phyloP scores from a whole-genome alignment of 1,140 invertebrate genomes.

The Uloborus diversus region DNA sequence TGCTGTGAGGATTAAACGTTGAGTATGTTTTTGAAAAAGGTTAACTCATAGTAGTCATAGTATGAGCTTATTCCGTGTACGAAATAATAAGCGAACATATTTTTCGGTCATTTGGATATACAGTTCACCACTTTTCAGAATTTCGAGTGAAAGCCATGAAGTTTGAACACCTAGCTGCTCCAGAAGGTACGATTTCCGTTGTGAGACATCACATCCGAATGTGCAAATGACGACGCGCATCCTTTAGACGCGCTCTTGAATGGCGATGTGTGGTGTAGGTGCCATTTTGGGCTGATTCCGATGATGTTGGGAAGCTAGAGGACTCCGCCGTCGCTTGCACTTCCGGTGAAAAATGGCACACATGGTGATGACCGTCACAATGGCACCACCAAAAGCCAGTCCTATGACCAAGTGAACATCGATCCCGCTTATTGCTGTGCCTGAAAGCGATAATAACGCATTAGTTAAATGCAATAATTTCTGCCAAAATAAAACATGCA shows the following conservation, averaged over 20 bases:
- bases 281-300: constrained; percentile 67
- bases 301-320: constrained; percentile 49
- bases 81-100: too few species aligned
- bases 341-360: constrained; percentile 63
- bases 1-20: too few species aligned
- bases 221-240: neutral
- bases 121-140: too few species aligned
- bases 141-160: too few species aligned
- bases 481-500: too few species aligned
- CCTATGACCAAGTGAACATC: constrained; percentile 60
- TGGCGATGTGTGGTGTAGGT: constrained; percentile 68
- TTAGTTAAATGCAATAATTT: too few species aligned
- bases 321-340: constrained; percentile 63
- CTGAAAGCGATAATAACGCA: constrained; percentile 12
- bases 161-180: constrained; percentile 41
- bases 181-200: neutral
- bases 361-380: constrained; percentile 58
- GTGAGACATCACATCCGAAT: neutral
- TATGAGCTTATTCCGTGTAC: too few species aligned
- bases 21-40: too few species aligned
- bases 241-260: constrained; percentile 43
- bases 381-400: constrained; percentile 50
- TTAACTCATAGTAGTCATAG: too few species aligned
- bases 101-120: too few species aligned
- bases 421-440: constrained; percentile 55